Conservation (phyloP, 2,797 vertebrate species). For the Strix occidentalis region DNA sequence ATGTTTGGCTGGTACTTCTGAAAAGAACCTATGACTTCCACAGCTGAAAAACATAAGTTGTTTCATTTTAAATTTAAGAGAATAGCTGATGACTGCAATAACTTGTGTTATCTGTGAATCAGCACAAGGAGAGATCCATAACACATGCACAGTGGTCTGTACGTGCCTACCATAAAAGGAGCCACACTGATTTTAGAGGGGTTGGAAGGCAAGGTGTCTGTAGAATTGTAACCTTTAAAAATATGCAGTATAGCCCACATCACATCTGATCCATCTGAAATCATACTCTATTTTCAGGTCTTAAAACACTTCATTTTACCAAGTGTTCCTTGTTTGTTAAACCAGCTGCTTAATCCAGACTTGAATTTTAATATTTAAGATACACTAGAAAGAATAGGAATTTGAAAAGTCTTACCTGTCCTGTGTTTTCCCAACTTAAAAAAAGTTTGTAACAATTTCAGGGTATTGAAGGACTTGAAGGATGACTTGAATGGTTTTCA, state of each 20-base stretch:
- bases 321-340: not conserved
- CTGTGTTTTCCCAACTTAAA: accelerated
- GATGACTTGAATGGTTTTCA: not conserved
- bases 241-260: not conserved
- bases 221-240: not conserved
- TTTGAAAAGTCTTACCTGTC: not conserved
- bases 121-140: not conserved
- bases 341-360: not conserved
- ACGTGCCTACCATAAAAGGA: not conserved
- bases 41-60: not conserved
- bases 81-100: not conserved
- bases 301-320: not conserved
- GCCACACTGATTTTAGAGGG: not conserved
- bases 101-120: not conserved
- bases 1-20: not conserved
- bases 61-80: not conserved
- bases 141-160: not conserved
- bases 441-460: not conserved
- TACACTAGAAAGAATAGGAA: not conserved
- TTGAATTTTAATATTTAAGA: not conserved
- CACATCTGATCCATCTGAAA: not conserved
- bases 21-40: not conserved
- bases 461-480: not conserved
- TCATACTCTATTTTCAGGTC: not conserved
- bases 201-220: not conserved